Evolutionary conservation across 2,113 vertebrate species (phyloP).

Genomic region (Oreocharis arfaki): DNA sequence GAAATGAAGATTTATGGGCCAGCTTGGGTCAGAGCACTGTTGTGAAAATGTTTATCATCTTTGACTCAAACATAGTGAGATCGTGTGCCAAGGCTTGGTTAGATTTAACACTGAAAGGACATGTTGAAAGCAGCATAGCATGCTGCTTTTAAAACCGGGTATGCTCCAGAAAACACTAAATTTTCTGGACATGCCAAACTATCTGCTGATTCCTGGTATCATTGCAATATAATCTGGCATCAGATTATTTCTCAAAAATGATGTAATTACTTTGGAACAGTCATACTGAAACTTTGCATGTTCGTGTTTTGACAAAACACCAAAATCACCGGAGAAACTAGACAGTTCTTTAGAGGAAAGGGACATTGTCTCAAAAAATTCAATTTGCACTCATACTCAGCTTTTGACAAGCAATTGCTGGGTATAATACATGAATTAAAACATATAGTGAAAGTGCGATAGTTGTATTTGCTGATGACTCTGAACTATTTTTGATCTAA

Average conservation of each 20-base stretch:
- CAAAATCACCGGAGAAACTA: background rate
- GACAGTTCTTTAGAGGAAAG: background rate
- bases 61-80: background rate
- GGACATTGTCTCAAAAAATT: background rate
- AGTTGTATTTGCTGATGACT: background rate
- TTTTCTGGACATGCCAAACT: background rate
- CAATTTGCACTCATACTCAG: background rate
- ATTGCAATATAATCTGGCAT: background rate
- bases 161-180: background rate
- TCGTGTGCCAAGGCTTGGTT: background rate
- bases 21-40: background rate
- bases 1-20: background rate
- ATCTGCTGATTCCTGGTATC: background rate
- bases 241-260: background rate
- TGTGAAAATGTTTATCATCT: background rate
- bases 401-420: background rate
- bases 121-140: background rate
- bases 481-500: background rate
- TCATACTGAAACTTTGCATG: background rate
- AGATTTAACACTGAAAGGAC: background rate
- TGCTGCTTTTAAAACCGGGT: background rate
- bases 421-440: background rate
- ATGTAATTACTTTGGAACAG: background rate
- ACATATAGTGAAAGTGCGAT: rapidly evolving
- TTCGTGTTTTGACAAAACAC: background rate